Evolutionary conservation across 1,140 invertebrate species (phyloP), one percentile per base, ranked within the genome.

Genomic region (Plodia interpunctella): DNA sequence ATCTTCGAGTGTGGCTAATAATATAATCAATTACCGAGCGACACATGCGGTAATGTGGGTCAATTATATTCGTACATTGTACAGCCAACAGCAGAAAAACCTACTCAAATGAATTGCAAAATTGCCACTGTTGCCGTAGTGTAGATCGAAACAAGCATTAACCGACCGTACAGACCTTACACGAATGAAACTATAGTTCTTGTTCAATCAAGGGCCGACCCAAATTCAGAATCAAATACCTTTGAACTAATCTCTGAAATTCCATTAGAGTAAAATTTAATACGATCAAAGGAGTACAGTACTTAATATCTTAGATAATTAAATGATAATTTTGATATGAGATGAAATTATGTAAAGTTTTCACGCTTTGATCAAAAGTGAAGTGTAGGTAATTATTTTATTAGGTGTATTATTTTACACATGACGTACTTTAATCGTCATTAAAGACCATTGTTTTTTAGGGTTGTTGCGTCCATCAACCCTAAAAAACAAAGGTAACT

Each of bases 21-120:
- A 44, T 44, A 44, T 44, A 44, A 44, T 44, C n/a, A n/a, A 44
- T 44, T 44, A 44, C 38, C 38, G 38, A n/a, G 15, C 13, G 38
- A n/a, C 38, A 44, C 38, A 44, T 44, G 15, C 38, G 15, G 38
- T 44, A 44, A 44, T 44, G 38, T 44, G 38, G 38, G 38, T 44
- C 38, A 44, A 44, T 44, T 44, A 44, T 44, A 44, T 44, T 44
- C 38, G 13, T 44, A 44, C 38, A 44, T 15, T 44, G 38, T 44
- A 44, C 38, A 25, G 21, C 6, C 21, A 6, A 25, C 21, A 25
- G 21, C 21, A 25, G 2, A 25, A 3, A 6, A 25, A 25, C 6
- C 21, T 25, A 25, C 21, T 6, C 2, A 25, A 25, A 25, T 3
- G 6, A 3, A 25, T 25, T 25, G 21, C 21, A 25, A 25, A 25